Base-by-base conservation (phyloP, 2,888 invertebrate genomes). In the Nemotelus pantherinus region DNA sequence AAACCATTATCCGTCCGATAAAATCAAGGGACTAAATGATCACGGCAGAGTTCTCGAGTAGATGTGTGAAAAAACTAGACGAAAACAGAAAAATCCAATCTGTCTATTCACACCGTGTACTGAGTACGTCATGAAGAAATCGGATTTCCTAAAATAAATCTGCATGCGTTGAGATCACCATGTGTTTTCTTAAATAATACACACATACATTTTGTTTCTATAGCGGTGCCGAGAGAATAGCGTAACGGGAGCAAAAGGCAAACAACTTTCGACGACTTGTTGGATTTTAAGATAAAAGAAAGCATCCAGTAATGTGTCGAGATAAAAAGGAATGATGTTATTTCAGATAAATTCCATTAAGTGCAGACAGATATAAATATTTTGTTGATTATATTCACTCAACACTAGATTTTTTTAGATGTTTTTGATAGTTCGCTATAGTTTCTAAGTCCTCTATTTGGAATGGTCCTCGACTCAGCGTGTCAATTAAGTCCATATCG, bases 61-160 rank as follows among this genome's bases (percentile, higher is more conserved):
- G 25, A 25, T 25, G 25, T 25, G 25, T 25, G 25, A 57, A 71
- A 71, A 44, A 71, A 53, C 44, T 9, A 57, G 57, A 43, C 57
- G 71, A 53, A 71, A 71, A 25, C 25, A 25, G 25, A 25, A 25
- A 25, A 25, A 25, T 25, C 25, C 25, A 25, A 47, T 67, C 71
- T 43, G 43, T 71, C 55, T 71, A 44, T 47, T 65, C 65, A 45
- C 47, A 47, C 47, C 55, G 47, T 47, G 45, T 43, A 50, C 50
- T 41, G 7, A 68, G 50, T 44, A 71, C 71, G 55, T 71, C 71
- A 55, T 55, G 47, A 57, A 71, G 25, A 71, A 55, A 10, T 71
- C 71, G 57, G 45, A 74, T 58, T 74, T 74, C 72, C 60, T 60
- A 74, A 74, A 74, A 74, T 74, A 74, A 74, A 74, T 74, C 72